phyloP scores from a whole-genome alignment of 2,888 invertebrate species.

The Tetranychus piercei region DNA sequence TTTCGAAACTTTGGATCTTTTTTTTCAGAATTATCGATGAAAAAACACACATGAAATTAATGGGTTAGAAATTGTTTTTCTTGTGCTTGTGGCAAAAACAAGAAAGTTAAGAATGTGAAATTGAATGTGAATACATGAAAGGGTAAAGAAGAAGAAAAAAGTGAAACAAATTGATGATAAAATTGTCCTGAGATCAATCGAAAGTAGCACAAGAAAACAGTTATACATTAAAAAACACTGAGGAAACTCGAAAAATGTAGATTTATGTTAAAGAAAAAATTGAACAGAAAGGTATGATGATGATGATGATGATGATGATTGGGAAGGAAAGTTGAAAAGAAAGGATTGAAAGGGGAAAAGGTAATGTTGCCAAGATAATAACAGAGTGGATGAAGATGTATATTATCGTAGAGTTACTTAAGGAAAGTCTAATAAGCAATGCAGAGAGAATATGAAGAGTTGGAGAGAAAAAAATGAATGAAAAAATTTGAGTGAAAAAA shows the following conservation, averaged over 20 bases:
- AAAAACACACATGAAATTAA: too few relatives aligned
- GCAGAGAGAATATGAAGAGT: neutral
- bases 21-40: too few relatives aligned
- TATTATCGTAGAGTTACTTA: too few relatives aligned
- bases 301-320: neutral
- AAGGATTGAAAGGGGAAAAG: neutral
- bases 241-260: neutral
- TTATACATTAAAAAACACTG: too few relatives aligned
- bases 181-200: neutral
- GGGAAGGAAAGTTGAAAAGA: neutral
- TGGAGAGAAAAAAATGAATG: neutral
- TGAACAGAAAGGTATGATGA: neutral
- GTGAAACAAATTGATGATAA: neutral
- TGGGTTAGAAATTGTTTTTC: too few relatives aligned
- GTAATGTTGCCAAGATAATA: too few relatives aligned
- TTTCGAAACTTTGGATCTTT: too few relatives aligned
- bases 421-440: neutral
- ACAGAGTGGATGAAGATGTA: too few relatives aligned
- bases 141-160: neutral
- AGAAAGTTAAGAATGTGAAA: too few relatives aligned
- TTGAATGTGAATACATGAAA: neutral
- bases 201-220: too few relatives aligned
- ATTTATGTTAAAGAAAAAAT: neutral
- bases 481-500: neutral
- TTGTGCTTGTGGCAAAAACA: too few relatives aligned